These are phyloP conservation scores for Chionis minor DNA, from an alignment of 2,113 vertebrate species.

Conservation along the genomic window DNA sequence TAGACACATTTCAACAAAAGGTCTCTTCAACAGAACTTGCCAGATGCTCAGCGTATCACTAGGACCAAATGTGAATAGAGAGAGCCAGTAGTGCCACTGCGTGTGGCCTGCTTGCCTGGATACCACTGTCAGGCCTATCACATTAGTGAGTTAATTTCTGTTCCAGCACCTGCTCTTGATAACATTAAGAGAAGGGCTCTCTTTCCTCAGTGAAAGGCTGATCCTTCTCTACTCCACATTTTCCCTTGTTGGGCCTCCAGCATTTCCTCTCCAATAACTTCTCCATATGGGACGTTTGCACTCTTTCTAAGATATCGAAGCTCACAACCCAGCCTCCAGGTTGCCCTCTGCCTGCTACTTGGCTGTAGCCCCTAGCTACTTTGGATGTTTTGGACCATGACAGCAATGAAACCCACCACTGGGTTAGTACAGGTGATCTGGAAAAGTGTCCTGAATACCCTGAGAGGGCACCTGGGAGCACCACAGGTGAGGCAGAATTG, in stretches of 20 bases:
- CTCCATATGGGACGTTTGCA: neutral
- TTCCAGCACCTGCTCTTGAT: neutral
- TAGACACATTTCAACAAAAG: neutral
- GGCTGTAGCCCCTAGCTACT: neutral
- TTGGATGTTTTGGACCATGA: neutral
- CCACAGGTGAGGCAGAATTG: neutral
- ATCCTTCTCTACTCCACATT: neutral
- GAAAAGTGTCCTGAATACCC: neutral
- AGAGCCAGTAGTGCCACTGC: neutral
- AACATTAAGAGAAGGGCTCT: neutral
- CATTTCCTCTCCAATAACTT: neutral
- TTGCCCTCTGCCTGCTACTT: neutral
- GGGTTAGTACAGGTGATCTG: neutral
- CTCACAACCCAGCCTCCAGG: neutral
- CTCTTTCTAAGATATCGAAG: neutral
- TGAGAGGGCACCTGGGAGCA: neutral
- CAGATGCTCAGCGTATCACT: neutral
- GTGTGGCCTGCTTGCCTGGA: neutral
- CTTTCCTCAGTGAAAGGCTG: neutral
- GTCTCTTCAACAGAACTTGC: neutral
- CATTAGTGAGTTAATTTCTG: neutral
- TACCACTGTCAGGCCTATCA: neutral
- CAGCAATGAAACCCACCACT: neutral
- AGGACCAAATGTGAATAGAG: neutral
- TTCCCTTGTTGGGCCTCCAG: neutral